A percentile compares a stretch with the other conserved stretches of the same genome.
These are phyloP conservation scores for Oreotragus oreotragus DNA, from an alignment of 2,113 vertebrate species.

Conservation along the genomic window DNA sequence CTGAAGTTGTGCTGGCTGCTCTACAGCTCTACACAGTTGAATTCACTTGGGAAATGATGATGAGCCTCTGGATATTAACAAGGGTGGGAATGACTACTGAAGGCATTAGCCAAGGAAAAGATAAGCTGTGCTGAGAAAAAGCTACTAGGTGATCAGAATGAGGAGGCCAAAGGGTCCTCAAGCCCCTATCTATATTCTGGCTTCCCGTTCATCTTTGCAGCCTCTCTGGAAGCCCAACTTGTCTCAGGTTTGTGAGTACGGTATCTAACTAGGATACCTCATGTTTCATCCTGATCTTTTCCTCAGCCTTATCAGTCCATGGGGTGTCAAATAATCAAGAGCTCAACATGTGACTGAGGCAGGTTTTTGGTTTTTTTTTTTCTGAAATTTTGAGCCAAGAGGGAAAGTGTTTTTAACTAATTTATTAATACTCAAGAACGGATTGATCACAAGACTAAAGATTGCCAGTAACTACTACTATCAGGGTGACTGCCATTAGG, in stretches of 20 bases:
- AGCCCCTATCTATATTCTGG: not conserved
- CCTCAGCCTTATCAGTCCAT: not conserved
- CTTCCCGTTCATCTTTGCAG: not conserved
- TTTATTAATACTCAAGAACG: not conserved
- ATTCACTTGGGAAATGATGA: not conserved
- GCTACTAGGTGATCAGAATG: not conserved
- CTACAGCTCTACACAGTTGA: not conserved
- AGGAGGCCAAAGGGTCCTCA: not conserved
- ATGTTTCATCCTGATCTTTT: not conserved
- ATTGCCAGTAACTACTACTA: not conserved
- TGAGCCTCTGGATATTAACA: not conserved
- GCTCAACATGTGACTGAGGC: not conserved
- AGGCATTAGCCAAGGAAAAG: not conserved
- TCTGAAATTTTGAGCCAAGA: not conserved
- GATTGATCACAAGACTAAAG: not conserved
- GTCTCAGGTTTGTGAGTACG: not conserved
- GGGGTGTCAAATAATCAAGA: not conserved
- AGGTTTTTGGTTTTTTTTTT: not conserved
- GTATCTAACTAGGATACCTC: not conserved
- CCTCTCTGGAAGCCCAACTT: not conserved
- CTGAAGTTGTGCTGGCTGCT: not conserved
- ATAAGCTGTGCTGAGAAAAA: not conserved
- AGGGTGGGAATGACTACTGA: not conserved
- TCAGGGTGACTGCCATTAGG: not conserved
- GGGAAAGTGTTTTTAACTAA: not conserved